Conservation (phyloP, 2,888 invertebrate genomes). For the Thera obeliscata region DNA sequence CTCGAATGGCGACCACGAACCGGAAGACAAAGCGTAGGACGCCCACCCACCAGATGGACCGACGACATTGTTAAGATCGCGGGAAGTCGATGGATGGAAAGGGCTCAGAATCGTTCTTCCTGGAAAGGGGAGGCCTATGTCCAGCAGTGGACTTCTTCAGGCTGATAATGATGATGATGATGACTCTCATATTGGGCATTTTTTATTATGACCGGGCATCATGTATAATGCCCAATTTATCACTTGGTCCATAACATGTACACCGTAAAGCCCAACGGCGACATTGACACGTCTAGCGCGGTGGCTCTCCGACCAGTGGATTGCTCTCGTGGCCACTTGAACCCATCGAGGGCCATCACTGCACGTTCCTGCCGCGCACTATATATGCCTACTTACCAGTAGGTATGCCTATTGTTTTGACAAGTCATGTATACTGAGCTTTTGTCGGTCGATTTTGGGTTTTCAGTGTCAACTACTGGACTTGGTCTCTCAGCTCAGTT, state of each 20-base stretch:
- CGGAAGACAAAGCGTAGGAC: too few relatives aligned
- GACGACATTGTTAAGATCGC: too few relatives aligned
- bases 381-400: conserved; percentile 11
- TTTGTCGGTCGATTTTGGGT: background rate
- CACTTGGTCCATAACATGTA: background rate
- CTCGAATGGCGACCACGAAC: too few relatives aligned
- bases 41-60: too few relatives aligned
- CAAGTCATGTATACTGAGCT: background rate
- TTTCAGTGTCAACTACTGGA: background rate
- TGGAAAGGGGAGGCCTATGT: too few relatives aligned
- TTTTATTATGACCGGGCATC: too few relatives aligned
- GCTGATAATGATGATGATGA: too few relatives aligned
- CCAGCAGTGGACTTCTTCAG: too few relatives aligned
- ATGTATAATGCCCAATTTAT: too few relatives aligned
- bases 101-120: too few relatives aligned
- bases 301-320: conserved; percentile 48
- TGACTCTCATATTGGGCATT: too few relatives aligned
- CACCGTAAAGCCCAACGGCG: conserved; percentile 39
- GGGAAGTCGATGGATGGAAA: too few relatives aligned
- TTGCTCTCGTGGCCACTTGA: conserved; percentile 65
- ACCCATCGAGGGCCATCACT: conserved; percentile 65
- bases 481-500: background rate
- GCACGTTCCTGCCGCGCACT: conserved; percentile 53
- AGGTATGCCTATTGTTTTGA: background rate
- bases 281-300: conserved; percentile 70